Percentiles rank a stretch among this genome's conserved stretches.
These are phyloP conservation scores for Psilanteris sp. DNA, from an alignment of 1,140 invertebrate species.

Conservation along the genomic window DNA sequence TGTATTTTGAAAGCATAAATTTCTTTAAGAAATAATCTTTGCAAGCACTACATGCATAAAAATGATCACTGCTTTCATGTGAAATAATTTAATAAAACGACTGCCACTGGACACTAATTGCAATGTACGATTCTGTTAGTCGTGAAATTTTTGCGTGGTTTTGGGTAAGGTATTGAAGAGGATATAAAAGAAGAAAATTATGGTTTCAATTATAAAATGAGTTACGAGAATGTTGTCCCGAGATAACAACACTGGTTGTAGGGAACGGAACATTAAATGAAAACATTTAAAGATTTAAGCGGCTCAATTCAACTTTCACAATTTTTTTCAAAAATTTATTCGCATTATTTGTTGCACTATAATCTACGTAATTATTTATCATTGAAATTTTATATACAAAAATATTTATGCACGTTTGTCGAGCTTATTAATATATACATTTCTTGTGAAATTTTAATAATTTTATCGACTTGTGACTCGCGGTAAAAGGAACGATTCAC, in stretches of 20 bases:
- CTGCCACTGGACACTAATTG: slow-evolving; percentile 11
- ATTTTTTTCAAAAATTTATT: too few species aligned
- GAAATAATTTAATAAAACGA: slow-evolving; percentile 6
- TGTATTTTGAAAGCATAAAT: neutral
- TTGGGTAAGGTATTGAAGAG: slow-evolving; percentile 1
- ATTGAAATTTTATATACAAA: too few species aligned
- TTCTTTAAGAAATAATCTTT: neutral
- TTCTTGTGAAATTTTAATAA: too few species aligned
- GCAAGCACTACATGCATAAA: neutral
- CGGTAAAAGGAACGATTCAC: neutral
- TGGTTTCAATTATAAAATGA: slow-evolving; percentile 18
- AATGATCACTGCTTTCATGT: neutral
- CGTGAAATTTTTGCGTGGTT: slow-evolving; percentile 9
- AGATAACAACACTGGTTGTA: neutral
- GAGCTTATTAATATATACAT: too few species aligned
- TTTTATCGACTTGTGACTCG: too few species aligned
- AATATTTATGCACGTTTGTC: too few species aligned
- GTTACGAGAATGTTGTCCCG: slow-evolving; percentile 8
- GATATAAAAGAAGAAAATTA: slow-evolving; percentile 8
- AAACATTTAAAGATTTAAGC: neutral
- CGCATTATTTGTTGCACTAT: too few species aligned
- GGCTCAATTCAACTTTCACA: too few species aligned
- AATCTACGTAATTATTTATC: too few species aligned
- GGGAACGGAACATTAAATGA: too few species aligned
- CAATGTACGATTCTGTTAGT: slow-evolving; percentile 16